Evolutionary conservation across 2,113 vertebrate genomes (phyloP).

Genomic region (Sphaerodactylus townsendi): DNA sequence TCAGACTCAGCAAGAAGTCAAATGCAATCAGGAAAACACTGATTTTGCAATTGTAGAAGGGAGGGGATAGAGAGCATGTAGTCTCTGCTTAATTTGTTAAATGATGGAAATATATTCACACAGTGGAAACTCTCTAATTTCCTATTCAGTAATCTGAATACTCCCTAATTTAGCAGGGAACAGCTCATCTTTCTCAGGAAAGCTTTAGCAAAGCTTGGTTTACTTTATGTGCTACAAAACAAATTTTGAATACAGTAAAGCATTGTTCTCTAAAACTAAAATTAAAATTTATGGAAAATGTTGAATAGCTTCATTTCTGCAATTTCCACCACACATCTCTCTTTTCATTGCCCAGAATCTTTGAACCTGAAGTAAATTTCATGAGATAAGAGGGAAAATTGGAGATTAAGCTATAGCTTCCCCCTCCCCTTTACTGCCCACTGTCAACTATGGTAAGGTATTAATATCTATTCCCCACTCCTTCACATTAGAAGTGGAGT

Average conservation of each 20-base stretch:
- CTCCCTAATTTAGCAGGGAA: constrained; percentile 2
- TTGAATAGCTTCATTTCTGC: no score
- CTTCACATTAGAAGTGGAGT: no score
- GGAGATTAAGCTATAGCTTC: neutral
- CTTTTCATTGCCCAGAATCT: neutral
- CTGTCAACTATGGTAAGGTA: neutral
- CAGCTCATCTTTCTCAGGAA: neutral
- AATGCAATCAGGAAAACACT: neutral
- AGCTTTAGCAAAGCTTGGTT: constrained; percentile 2
- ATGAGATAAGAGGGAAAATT: neutral
- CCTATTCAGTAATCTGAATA: neutral
- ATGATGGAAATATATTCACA: constrained; percentile 11
- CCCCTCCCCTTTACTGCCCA: neutral
- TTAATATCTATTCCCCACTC: no score
- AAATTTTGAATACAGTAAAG: neutral
- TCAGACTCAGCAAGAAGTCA: constrained; percentile 18
- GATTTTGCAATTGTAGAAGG: neutral
- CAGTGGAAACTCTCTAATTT: neutral
- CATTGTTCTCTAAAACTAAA: neutral
- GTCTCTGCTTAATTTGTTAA: constrained; percentile 19
- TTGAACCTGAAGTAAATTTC: neutral
- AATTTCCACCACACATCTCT: neutral
- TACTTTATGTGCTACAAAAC: neutral
- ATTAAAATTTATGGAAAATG: neutral
- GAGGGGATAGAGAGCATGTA: neutral